Evolutionary conservation across 1,140 invertebrate species (phyloP), one percentile per base, ranked within the genome.

Genomic region (Harlomillsia oculata): DNA sequence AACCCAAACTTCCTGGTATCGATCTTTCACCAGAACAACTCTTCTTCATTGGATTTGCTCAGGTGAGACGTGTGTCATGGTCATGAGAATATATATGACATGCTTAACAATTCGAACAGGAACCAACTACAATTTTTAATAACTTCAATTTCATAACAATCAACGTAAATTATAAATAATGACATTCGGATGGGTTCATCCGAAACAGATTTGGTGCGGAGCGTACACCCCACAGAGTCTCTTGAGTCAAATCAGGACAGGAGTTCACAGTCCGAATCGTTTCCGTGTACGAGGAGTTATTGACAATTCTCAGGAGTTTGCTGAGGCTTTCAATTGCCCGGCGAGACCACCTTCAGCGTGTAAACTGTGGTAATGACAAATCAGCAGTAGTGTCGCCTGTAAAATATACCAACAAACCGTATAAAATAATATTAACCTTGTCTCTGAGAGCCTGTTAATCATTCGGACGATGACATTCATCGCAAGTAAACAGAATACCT

Each of bases 21-120:
- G 80, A 85, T 51, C 65, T 82, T 39, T 81, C 82, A 41, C 77
- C 81, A 36, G 80, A 89, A 36, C 90, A 97, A 71, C 74, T 96
- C 20, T 87, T 96, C 69, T 97, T 89, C 72, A 76, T 94, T 9
- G 78, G 82, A 16, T 91, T 82, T 71, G 88, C 83, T 25, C 88
- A 90, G 72, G 85, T 87, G 74, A 18, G 65, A 41, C 13, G 4
- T 43, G 30, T 8, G 21, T 6, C n/a, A 36, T 36, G 5, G 13
- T 9, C 5, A 14, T 18, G 8, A 41, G 18, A 11, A 20, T 41
- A 9, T 9, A 9, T 6, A 5, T 5, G 21, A 14, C 5, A 25
- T 26, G 5, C 16, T 18, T 9, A 46, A 41, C 6, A 53, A 55
- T 16, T 32, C 23, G 4, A 26, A 13, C 16, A 37, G 14, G 14